Evolutionary conservation across 2,797 vertebrate species (phyloP).

Genomic region (Characodon lateralis): DNA sequence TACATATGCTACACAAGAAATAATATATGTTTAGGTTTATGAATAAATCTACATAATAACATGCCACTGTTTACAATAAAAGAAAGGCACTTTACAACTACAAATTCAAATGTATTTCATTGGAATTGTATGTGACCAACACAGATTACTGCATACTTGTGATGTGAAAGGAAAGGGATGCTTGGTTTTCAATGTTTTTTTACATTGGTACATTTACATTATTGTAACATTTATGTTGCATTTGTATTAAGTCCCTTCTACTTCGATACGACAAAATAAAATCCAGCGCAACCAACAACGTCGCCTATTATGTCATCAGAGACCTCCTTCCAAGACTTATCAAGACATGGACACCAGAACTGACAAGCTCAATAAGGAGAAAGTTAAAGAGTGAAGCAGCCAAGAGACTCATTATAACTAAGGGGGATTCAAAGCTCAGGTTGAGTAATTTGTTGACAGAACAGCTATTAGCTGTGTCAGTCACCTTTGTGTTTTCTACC

Average conservation of each 20-base stretch:
- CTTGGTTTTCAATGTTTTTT: neutral
- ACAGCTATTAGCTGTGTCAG: no score
- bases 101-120: neutral
- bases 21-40: constrained; percentile 20
- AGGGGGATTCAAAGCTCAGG: no score
- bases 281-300: no score
- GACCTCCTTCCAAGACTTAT: neutral
- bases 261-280: neutral
- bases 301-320: neutral
- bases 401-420: no score
- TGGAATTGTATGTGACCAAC: neutral
- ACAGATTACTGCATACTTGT: neutral
- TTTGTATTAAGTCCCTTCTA: neutral
- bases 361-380: neutral
- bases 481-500: no score
- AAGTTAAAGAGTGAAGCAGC: neutral
- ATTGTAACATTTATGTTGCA: no score
- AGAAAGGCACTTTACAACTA: neutral
- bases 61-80: neutral
- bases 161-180: neutral
- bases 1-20: constrained; percentile 5
- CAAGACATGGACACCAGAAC: neutral
- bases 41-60: neutral
- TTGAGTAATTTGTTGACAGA: no score
- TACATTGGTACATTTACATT: no score